phyloP scores from a whole-genome alignment of 2,113 vertebrate genomes.

The Myiagra hebetior region DNA sequence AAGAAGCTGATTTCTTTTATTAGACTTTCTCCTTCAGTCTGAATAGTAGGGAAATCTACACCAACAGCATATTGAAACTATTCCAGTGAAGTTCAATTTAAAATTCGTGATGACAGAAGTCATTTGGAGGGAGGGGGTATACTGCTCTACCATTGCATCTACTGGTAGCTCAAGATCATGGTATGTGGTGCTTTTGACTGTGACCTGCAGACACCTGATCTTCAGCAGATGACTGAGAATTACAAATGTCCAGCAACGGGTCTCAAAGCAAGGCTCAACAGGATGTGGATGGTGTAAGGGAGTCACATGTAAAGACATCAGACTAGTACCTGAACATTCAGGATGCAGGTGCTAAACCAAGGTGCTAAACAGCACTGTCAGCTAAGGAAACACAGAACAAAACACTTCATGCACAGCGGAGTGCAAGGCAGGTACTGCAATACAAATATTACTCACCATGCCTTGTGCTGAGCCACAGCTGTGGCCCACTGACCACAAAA shows the following conservation, averaged over 20 bases:
- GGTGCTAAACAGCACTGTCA: background rate
- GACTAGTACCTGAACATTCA: background rate
- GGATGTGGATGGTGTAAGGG: background rate
- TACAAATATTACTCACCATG: background rate
- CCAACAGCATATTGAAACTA: background rate
- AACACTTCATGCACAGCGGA: accelerated
- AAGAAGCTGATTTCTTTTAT: background rate
- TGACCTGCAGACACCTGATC: background rate
- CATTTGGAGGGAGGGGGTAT: background rate
- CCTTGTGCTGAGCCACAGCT: background rate
- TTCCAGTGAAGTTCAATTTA: background rate
- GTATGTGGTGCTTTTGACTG: background rate
- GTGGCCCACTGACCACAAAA: background rate
- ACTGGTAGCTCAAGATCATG: background rate
- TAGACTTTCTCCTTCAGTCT: background rate
- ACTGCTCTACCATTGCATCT: background rate
- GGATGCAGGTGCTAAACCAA: background rate
- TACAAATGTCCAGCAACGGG: background rate
- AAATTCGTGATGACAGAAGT: background rate
- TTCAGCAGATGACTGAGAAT: background rate
- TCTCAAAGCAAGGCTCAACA: background rate
- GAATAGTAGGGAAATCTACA: background rate
- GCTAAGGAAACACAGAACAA: background rate
- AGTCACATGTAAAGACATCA: accelerated
- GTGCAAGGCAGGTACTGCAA: background rate